These are phyloP conservation scores for Cinara cedri DNA, from an alignment of 2,888 invertebrate genomes.

Conservation along the genomic window DNA sequence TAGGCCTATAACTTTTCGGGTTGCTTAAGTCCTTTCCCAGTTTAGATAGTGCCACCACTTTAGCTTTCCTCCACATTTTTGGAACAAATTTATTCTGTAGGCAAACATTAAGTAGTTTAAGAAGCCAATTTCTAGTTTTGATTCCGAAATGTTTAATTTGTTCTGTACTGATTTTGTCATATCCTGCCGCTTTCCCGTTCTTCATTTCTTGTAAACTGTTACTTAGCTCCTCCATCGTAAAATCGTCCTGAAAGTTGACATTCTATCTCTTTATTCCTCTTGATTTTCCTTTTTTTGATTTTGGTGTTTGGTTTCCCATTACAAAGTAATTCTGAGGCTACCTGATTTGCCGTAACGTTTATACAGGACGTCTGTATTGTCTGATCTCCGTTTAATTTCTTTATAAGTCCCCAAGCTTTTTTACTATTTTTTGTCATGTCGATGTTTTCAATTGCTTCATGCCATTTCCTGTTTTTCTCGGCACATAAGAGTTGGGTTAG, in stretches of 20 bases:
- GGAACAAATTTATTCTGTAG: not conserved
- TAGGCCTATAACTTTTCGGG: not conserved
- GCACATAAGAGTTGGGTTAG: not conserved
- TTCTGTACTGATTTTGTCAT: constrained; percentile 15
- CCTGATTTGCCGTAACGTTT: constrained; percentile 8
- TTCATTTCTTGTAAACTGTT: constrained; percentile 24
- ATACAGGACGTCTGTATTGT: not conserved
- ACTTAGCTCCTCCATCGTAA: constrained; percentile 19
- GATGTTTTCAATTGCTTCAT: constrained; percentile 2
- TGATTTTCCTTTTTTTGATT: constrained; percentile 8
- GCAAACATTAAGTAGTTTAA: not conserved
- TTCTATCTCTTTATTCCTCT: constrained; percentile 32
- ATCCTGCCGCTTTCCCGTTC: constrained; percentile 36
- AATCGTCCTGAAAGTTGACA: not conserved
- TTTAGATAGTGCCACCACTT: not conserved
- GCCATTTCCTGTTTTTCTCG: constrained; percentile 1
- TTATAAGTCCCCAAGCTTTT: constrained; percentile 1
- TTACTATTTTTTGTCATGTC: constrained; percentile 12
- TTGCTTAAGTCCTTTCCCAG: not conserved
- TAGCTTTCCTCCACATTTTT: too few species aligned
- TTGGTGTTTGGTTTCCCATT: constrained; percentile 6
- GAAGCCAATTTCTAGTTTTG: not conserved
- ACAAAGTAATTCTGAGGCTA: not conserved
- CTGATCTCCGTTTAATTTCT: constrained; percentile 10
- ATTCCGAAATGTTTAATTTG: constrained; percentile 27